Percentiles rank a stretch among this genome's conserved stretches.
Evolutionary conservation across 2,113 vertebrate species (phyloP).

Genomic region (Phalacrocorax pelagicus): DNA sequence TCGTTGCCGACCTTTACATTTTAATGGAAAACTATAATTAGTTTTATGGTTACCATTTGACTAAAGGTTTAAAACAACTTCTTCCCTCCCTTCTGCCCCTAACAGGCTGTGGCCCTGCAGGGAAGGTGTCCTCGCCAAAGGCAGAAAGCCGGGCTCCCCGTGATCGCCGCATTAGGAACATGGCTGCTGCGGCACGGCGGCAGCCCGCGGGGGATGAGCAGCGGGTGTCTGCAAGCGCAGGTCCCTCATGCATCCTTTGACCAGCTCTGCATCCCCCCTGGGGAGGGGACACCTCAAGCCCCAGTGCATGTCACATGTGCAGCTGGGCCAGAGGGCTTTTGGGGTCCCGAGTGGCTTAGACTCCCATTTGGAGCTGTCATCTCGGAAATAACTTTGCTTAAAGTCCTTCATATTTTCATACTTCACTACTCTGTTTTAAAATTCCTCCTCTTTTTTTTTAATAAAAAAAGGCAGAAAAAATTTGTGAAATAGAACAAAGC

Average conservation of each 20-base stretch:
- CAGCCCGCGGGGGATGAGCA: rapidly evolving
- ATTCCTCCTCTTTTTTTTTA: too few species aligned
- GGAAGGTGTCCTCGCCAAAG: not conserved
- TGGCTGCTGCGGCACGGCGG: not conserved
- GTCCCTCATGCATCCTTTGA: rapidly evolving
- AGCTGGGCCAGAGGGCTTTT: not conserved
- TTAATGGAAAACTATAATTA: not conserved
- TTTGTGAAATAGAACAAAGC: rapidly evolving
- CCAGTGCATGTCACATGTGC: rapidly evolving
- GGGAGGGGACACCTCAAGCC: not conserved
- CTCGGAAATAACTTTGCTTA: not conserved
- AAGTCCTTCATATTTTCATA: rapidly evolving
- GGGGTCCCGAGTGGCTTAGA: rapidly evolving
- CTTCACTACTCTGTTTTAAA: not conserved
- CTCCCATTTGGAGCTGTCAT: not conserved
- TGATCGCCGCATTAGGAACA: rapidly evolving
- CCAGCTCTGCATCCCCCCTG: not conserved
- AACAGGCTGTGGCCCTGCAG: not conserved
- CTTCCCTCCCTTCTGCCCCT: not conserved
- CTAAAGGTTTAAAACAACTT: not conserved
- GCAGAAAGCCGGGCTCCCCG: rapidly evolving
- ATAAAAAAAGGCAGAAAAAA: not conserved
- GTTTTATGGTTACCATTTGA: not conserved
- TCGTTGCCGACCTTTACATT: not conserved
- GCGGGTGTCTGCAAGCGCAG: not conserved